These are phyloP conservation scores for Dynastes hyllus DNA, from an alignment of 2,888 invertebrate genomes.

Conservation along the genomic window DNA sequence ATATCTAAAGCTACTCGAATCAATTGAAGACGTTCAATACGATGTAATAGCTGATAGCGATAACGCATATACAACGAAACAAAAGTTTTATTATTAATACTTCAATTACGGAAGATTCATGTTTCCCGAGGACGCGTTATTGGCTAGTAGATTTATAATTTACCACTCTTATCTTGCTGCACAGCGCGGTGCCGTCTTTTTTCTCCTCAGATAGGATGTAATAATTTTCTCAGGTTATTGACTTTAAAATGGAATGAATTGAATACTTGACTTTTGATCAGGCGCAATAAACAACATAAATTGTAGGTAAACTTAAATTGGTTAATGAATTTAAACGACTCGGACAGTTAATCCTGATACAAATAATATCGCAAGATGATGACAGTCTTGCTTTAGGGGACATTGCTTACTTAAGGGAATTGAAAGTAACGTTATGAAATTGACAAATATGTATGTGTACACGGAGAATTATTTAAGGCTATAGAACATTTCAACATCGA, in stretches of 20 bases:
- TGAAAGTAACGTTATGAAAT: constrained; percentile 22
- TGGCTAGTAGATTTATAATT: constrained; percentile 15
- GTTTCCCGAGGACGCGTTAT: background rate
- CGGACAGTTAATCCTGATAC: constrained; percentile 2
- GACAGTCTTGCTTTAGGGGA: constrained; percentile 13
- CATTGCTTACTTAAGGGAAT: background rate
- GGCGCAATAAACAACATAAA: constrained; percentile 22
- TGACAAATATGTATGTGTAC: background rate
- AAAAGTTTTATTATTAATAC: constrained; percentile 35
- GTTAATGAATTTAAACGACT: constrained; percentile 11
- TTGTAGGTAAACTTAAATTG: constrained; percentile 28
- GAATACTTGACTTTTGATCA: constrained; percentile 40
- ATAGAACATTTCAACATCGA: constrained; percentile 19
- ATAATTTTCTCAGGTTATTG: constrained; percentile 42
- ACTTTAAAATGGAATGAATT: constrained; percentile 26
- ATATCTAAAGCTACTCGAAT: background rate
- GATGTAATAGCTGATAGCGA: constrained; percentile 12
- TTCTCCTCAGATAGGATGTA: constrained; percentile 5
- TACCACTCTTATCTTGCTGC: constrained; percentile 10
- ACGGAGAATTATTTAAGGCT: constrained; percentile 9
- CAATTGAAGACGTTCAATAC: constrained; percentile 4
- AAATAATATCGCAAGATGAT: constrained; percentile 26
- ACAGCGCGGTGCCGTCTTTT: background rate
- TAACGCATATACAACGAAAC: background rate
- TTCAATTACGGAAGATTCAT: constrained; percentile 20